Base-by-base conservation (phyloP, 35 echinoderm and acorn worm genomes). In the Lytechinus variegatus region DNA sequence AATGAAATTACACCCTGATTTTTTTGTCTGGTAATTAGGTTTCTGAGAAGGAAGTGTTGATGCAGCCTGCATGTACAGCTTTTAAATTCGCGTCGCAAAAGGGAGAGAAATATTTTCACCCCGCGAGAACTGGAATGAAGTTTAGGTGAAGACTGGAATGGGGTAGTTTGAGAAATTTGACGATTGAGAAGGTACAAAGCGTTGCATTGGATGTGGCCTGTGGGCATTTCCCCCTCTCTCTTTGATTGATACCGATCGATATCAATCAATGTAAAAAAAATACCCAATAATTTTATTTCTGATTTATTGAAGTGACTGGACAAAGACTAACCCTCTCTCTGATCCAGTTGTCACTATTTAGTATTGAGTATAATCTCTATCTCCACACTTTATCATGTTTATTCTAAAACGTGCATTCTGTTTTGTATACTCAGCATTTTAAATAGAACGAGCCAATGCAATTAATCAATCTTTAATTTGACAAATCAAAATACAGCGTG, bases 1-100 rank as follows among this genome's bases (percentile, higher is more conserved):
- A 93, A 93, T 93, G 52, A 55, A 93, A 93, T 93, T 93, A 93
- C 52, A 93, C 13, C 53, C 92, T 93, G 92, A 93, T 93, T 93
- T 90, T 93, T 54, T 93, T 28, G 92, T 53, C 28, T 54, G 53
- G 54, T 93, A 93, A 93, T 93, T 93, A 93, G 92, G 92, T 93
- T 93, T 93, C 53, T 54, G 52, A 27, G 92, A 33, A 24, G 54
- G n/a, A 93, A 57, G 54, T 93, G 92, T 93, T 93, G 92, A 93
- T 28, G 27, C 92, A 93, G 92, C 92, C 28, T 27, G 27, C 52
- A 28, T 54, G 92, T 93, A 93, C 54, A 93, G 28, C 92, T 13
- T 90, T 27, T 6, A 90, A 90, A 90, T 54, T 79, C 66, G 14
- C 66, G 66, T 79, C 66, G 16, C 66, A 24, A 24, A 71, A 14